Conservation (phyloP, 2,888 invertebrate species). For the Celastrina argiolus region DNA sequence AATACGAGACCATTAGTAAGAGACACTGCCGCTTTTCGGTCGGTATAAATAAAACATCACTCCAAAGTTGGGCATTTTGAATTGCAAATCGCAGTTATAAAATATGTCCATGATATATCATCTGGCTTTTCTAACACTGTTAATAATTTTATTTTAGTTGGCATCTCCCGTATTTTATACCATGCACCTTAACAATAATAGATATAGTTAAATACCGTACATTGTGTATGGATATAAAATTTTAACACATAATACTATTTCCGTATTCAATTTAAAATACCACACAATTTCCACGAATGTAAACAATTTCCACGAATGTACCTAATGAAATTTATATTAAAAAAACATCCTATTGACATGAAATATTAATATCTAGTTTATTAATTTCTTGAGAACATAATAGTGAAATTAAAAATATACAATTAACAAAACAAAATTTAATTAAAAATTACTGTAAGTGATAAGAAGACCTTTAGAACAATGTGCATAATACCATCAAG, state of each 20-base stretch:
- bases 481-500: not conserved
- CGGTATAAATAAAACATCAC: slow-evolving; percentile 77
- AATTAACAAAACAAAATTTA: not conserved
- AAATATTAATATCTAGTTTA: no score
- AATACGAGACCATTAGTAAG: slow-evolving; percentile 28
- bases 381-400: no score
- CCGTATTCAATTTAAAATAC: no score
- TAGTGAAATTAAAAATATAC: no score
- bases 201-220: no score
- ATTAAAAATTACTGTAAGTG: not conserved
- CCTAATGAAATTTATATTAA: no score
- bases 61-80: slow-evolving; percentile 65
- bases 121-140: slow-evolving; percentile 10
- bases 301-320: no score
- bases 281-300: no score
- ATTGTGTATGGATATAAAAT: no score
- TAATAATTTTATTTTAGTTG: slow-evolving; percentile 12
- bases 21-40: slow-evolving; percentile 42
- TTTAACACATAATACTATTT: no score
- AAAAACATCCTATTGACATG: no score
- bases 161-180: not conserved
- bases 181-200: not conserved
- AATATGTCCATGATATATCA: slow-evolving; percentile 42
- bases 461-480: slow-evolving; percentile 12
- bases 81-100: slow-evolving; percentile 68